Evolutionary conservation across 2,113 vertebrate species (phyloP).

Genomic region (Bubo blakistoni): DNA sequence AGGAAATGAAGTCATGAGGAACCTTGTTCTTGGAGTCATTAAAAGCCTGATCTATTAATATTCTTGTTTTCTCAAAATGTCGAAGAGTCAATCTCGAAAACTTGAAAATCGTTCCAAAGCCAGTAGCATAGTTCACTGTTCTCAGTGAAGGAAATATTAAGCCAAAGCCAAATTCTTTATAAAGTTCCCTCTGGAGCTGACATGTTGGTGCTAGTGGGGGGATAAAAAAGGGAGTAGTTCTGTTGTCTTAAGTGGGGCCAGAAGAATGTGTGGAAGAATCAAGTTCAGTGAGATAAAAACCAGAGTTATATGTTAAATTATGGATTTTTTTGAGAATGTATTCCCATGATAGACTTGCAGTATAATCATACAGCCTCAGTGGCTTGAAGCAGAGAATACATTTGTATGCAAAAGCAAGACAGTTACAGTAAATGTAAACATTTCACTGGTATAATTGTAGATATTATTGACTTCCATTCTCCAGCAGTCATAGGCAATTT

Average conservation of each 20-base stretch:
- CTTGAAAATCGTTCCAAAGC: neutral
- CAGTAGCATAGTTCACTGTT: neutral
- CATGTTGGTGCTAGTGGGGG: neutral
- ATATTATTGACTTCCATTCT: slow-evolving; percentile 21
- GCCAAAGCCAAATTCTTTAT: neutral
- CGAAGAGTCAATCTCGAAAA: neutral
- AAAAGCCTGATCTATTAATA: neutral
- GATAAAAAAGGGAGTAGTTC: neutral
- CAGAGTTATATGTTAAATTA: neutral
- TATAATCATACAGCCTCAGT: neutral
- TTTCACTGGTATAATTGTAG: slow-evolving; percentile 10
- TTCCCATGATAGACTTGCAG: neutral
- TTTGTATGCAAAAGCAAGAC: slow-evolving; percentile 5
- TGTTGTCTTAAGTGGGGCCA: neutral
- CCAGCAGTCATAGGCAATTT: neutral
- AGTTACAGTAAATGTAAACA: slow-evolving; percentile 18
- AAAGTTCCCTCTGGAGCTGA: neutral
- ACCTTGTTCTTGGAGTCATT: neutral
- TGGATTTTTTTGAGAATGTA: neutral
- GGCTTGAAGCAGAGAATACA: neutral
- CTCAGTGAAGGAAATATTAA: neutral
- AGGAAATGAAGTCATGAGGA: neutral
- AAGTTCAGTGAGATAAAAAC: neutral
- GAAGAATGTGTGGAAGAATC: neutral
- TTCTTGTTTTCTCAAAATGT: neutral